Percentiles rank a stretch among this genome's conserved stretches.
Conservation (phyloP, 2,888 invertebrate genomes). For the Rhagium mordax region DNA sequence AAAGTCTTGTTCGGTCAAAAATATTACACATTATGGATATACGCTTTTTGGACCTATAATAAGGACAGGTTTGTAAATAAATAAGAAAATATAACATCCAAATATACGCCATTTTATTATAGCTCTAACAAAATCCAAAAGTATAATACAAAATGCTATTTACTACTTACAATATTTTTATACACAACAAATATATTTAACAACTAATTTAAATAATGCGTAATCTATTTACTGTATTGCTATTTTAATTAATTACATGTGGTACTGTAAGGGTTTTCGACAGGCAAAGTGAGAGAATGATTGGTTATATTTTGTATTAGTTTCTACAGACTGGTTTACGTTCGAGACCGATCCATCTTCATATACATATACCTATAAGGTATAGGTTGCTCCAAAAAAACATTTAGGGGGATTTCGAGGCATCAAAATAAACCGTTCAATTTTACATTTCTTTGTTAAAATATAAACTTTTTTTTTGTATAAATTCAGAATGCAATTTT, state of each 20-base stretch:
- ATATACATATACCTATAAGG: no score
- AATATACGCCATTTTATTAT: slow-evolving; percentile 72
- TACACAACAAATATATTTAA: slow-evolving; percentile 66
- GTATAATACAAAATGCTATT: slow-evolving; percentile 69
- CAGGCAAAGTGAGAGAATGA: slow-evolving; percentile 36
- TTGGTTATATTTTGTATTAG: neutral
- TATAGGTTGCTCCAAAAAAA: neutral
- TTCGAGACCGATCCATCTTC: neutral
- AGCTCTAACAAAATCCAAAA: slow-evolving; percentile 70
- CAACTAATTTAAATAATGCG: slow-evolving; percentile 52
- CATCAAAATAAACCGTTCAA: no score
- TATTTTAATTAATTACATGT: slow-evolving; percentile 48
- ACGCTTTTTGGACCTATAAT: no score
- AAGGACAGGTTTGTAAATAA: slow-evolving; percentile 25
- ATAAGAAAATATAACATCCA: slow-evolving; percentile 65
- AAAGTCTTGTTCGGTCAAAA: no score
- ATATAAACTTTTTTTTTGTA: no score
- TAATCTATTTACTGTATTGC: slow-evolving; percentile 52
- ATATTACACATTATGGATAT: no score
- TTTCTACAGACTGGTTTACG: neutral
- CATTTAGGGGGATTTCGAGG: no score
- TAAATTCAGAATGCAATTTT: no score
- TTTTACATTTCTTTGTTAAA: no score
- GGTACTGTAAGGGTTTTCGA: slow-evolving; percentile 35
- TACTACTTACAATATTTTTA: slow-evolving; percentile 65